Evolutionary conservation across 2,888 invertebrate genomes (phyloP), one percentile per base, ranked within the genome.

Genomic region (Eubasilissa splendida): DNA sequence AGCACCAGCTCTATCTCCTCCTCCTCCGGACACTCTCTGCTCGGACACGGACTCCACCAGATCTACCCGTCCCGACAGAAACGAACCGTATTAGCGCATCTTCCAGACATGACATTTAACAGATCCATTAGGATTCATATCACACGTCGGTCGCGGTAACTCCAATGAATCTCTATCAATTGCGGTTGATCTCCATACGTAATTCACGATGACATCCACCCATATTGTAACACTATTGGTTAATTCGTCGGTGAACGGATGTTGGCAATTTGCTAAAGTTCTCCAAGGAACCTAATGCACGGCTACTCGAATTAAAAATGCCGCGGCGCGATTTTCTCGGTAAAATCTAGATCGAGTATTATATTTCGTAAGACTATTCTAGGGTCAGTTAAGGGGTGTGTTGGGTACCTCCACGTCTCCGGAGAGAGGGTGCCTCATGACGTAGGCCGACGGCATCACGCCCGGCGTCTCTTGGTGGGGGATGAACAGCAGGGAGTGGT

Each of bases 11-110:
- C 94, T 52, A 95, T 89, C 85, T 93, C 93, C 85, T 94, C 94
- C 84, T 93, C 93, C 85, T 93, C 94, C 0, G 95, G 95, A 86
- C 95, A 95, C 87, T 95, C 95, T 83, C 95, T 90, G 85, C 95
- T 95, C 0, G 95, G 94, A 85, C 95, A 95, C 0, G 95, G 95
- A 86, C 95, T 95, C 95, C 95, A 95, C 95, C 95, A 95, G 56
- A 95, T 94, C 93, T 94, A 86, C 14, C 73, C 74, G 74, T 42
- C 42, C n/a, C 14, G 56, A 70, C 59, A 76, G 76, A 58, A 53
- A 56, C 53, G 76, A 59, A 52, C n/a, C 33, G 12, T 10, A 22
- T 76, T 76, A 80, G 12, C 59, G 31, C 80, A 59, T 63, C 68
- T 75, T 33, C 79, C 53, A 70, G 75, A 78, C 70, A 63, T 63